phyloP scores from a whole-genome alignment of 2,797 vertebrate species.

The Eupleurogrammus muticus region DNA sequence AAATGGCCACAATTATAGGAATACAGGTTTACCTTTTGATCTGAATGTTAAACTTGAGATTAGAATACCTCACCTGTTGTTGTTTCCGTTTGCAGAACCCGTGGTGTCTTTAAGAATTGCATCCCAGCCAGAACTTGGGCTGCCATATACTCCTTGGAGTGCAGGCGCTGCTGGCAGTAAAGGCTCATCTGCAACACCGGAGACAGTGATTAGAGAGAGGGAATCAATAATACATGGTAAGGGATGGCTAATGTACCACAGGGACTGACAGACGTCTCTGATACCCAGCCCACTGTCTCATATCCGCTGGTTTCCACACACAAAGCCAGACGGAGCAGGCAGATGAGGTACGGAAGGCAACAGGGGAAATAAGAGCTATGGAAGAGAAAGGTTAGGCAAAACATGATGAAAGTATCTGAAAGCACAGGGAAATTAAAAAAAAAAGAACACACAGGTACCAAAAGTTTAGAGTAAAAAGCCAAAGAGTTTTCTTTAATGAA shows the following conservation, averaged over 20 bases:
- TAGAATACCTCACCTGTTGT: slow-evolving; percentile 39
- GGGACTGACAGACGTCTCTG: slow-evolving; percentile 75
- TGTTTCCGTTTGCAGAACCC: slow-evolving; percentile 9
- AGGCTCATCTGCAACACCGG: slow-evolving; percentile 76
- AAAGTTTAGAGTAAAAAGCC: background rate
- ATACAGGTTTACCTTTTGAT: background rate
- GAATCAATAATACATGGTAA: slow-evolving; percentile 87
- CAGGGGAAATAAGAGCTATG: slow-evolving; percentile 72
- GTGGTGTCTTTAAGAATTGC: slow-evolving; percentile 33
- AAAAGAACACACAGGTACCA: slow-evolving; percentile 11
- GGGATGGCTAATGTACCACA: slow-evolving; percentile 84
- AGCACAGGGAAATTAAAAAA: slow-evolving; percentile 19
- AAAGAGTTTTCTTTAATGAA: slow-evolving; percentile 1
- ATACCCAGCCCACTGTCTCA: slow-evolving; percentile 66
- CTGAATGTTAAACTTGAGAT: background rate
- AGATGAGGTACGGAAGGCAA: slow-evolving; percentile 53
- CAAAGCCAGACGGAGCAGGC: slow-evolving; percentile 54
- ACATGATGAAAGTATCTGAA: slow-evolving; percentile 47
- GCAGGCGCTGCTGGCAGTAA: slow-evolving; percentile 66
- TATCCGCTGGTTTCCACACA: slow-evolving; percentile 68
- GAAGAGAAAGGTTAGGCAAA: slow-evolving; percentile 64
- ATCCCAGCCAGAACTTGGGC: slow-evolving; percentile 38
- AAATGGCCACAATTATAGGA: background rate
- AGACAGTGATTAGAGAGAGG: slow-evolving; percentile 81
- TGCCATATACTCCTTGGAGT: slow-evolving; percentile 59